Conservation (phyloP, 30 jellyfish, hydroid and myxozoan genomes). For the Catostylus mosaicus region DNA sequence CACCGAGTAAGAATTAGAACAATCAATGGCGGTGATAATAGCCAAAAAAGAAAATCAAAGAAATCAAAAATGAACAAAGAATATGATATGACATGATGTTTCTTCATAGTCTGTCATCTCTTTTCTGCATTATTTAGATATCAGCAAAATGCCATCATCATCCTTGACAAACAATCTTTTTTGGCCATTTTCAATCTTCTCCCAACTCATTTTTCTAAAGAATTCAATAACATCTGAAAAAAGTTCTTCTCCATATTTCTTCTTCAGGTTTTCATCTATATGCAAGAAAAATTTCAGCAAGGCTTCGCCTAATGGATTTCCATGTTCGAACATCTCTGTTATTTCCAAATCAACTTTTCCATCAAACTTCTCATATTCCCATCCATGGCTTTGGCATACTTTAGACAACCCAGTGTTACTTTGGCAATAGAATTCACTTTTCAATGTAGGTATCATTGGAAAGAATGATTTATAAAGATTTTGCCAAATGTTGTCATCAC, state of each 20-base stretch:
- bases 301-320: constrained; percentile 20
- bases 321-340: constrained; percentile 12
- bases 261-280: constrained; percentile 10
- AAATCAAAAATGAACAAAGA: too few relatives aligned
- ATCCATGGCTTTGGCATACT: constrained; percentile 1
- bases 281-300: constrained; percentile 37
- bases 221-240: constrained; percentile 13
- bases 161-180: not conserved
- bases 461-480: not conserved
- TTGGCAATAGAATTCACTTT: not conserved
- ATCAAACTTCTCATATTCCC: constrained; percentile 8
- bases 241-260: constrained; percentile 3
- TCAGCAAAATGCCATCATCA: constrained; percentile 1
- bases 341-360: constrained; percentile 1
- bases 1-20: too few relatives aligned
- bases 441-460: constrained; percentile 12
- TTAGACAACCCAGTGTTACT: constrained; percentile 3
- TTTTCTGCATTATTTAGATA: too few relatives aligned
- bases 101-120: too few relatives aligned
- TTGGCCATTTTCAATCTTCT: not conserved
- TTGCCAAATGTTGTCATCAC: constrained; percentile 25
- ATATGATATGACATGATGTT: too few relatives aligned
- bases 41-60: too few relatives aligned
- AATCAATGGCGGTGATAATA: too few relatives aligned
- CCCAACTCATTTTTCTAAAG: constrained; percentile 12